A percentile compares a stretch with the other conserved stretches of the same genome.
These are phyloP conservation scores for Seriola quinqueradiata DNA, from an alignment of 2,113 vertebrate genomes.

Conservation along the genomic window DNA sequence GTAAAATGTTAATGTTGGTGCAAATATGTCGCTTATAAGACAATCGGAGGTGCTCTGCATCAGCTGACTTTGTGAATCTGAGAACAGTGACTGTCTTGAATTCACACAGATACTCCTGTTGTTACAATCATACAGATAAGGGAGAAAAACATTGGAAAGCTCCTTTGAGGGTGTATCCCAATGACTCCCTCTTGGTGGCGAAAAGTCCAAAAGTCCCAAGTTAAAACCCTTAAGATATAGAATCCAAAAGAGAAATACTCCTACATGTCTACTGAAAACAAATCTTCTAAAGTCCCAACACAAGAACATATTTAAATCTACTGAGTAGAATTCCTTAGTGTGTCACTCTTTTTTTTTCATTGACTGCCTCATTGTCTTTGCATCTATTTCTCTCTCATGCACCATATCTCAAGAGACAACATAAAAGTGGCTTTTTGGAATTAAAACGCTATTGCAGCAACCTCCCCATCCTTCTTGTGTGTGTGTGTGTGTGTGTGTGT, in stretches of 20 bases:
- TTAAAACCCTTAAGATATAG: not conserved
- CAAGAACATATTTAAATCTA: slow-evolving; percentile 18
- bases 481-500: not conserved
- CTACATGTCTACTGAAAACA: slow-evolving; percentile 8
- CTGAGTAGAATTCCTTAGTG: slow-evolving; percentile 13
- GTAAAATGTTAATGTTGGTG: not conserved
- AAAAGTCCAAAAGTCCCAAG: not conserved
- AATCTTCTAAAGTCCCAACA: slow-evolving; percentile 21
- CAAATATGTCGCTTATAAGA: not conserved
- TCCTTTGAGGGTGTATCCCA: not conserved
- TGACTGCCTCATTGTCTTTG: slow-evolving; percentile 26
- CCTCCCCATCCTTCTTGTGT: not conserved
- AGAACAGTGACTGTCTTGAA: not conserved
- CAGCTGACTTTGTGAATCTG: not conserved
- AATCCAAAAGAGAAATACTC: slow-evolving; percentile 1
- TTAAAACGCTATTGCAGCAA: slow-evolving; percentile 5
- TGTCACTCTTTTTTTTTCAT: slow-evolving; percentile 9
- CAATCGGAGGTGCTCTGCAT: not conserved
- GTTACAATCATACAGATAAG: not conserved
- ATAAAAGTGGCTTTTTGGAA: slow-evolving; percentile 54
- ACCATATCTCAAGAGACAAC: slow-evolving; percentile 24
- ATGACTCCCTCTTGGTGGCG: not conserved
- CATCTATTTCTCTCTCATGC: slow-evolving; percentile 25
- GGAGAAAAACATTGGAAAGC: not conserved
- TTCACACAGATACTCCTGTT: not conserved